A percentile compares a stretch with the other conserved stretches of the same genome.
These are phyloP conservation scores for Glossosoma conforme DNA, from an alignment of 1,140 invertebrate genomes.

Conservation along the genomic window DNA sequence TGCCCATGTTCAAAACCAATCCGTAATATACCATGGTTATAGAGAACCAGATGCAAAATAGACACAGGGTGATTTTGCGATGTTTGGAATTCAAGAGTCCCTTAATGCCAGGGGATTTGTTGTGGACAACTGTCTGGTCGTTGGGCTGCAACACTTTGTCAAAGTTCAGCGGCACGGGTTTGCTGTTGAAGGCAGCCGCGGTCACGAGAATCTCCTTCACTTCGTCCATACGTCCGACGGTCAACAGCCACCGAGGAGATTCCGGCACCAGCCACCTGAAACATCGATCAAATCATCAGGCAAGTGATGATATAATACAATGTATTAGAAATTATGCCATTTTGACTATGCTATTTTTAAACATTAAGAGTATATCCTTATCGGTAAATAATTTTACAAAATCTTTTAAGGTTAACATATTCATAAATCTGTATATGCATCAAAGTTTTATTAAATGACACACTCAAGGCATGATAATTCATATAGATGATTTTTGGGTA, in stretches of 20 bases:
- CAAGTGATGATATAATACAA: too few relatives aligned
- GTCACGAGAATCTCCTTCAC: slow-evolving; percentile 62
- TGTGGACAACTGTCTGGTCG: slow-evolving; percentile 31
- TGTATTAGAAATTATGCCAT: too few relatives aligned
- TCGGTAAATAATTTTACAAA: too few relatives aligned
- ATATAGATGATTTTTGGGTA: too few relatives aligned
- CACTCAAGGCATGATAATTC: too few relatives aligned
- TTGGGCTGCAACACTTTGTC: slow-evolving; percentile 56
- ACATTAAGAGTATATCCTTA: too few relatives aligned
- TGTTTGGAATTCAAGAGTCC: slow-evolving; percentile 59
- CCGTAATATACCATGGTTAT: slow-evolving; percentile 72
- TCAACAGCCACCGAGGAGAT: slow-evolving; percentile 78
- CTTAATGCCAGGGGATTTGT: slow-evolving; percentile 50
- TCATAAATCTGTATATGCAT: too few relatives aligned
- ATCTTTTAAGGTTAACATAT: too few relatives aligned
- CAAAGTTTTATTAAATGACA: too few relatives aligned
- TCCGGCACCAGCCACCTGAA: slow-evolving; percentile 72
- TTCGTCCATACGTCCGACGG: slow-evolving; percentile 64
- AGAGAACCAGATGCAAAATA: slow-evolving; percentile 66
- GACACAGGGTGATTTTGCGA: slow-evolving; percentile 59
- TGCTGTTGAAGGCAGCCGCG: slow-evolving; percentile 62
- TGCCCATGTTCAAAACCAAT: slow-evolving; percentile 63
- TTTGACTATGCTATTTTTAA: too few relatives aligned
- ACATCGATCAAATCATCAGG: too few relatives aligned
- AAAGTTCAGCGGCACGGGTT: slow-evolving; percentile 54